phyloP scores from a whole-genome alignment of 1,140 invertebrate species.

The Vollenhovia emeryi region DNA sequence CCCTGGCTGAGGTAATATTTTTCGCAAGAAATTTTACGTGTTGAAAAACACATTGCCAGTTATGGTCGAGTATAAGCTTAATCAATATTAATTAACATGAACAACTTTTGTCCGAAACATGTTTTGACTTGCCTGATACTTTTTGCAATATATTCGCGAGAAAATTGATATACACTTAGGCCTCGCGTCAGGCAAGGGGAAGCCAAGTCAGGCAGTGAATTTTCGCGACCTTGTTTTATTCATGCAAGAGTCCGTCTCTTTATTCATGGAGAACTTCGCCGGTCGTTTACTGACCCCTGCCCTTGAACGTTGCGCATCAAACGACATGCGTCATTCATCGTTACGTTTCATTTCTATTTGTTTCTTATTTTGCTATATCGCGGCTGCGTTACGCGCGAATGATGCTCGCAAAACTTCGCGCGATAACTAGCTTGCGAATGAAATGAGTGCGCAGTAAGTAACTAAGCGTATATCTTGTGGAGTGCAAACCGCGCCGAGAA shows the following conservation, averaged over 20 bases:
- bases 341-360: neutral
- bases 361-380: neutral
- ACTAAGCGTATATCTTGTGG: neutral
- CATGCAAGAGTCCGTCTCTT: neutral
- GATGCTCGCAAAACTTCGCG: neutral
- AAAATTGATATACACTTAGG: too few species aligned
- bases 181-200: too few species aligned
- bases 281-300: neutral
- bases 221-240: neutral
- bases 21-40: too few species aligned
- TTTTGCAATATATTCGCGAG: too few species aligned
- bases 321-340: constrained; percentile 2
- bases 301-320: neutral
- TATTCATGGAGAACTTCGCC: neutral
- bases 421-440: neutral
- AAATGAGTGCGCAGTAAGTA: neutral
- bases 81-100: too few species aligned
- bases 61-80: too few species aligned
- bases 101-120: too few species aligned
- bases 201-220: neutral
- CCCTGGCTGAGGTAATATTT: too few species aligned
- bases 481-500: neutral
- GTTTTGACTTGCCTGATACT: too few species aligned
- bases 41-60: too few species aligned
- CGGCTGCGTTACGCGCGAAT: neutral